Evolutionary conservation across 2,888 invertebrate genomes (phyloP).

Genomic region (Lithophane leautieri): DNA sequence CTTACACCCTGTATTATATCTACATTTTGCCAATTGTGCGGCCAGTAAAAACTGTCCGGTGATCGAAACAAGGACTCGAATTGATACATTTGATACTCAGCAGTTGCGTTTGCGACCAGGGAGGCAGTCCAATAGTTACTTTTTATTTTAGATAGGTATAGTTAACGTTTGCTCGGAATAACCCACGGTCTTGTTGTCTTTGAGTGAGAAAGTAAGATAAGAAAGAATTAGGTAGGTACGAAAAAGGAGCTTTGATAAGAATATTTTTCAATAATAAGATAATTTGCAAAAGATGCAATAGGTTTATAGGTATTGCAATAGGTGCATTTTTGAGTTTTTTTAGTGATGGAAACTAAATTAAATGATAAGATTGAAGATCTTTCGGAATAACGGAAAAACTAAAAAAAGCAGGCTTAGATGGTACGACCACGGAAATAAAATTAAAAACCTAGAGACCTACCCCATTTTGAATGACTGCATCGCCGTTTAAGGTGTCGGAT

Average conservation of each 20-base stretch:
- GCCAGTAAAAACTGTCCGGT: neutral
- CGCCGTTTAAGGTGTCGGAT: too few species aligned
- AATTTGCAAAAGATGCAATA: neutral
- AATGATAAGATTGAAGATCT: too few species aligned
- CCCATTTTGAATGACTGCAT: neutral
- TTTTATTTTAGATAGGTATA: neutral
- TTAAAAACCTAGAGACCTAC: too few species aligned
- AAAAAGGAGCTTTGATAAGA: constrained; percentile 16
- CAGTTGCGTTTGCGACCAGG: neutral
- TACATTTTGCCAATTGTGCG: too few species aligned
- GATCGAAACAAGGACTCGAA: neutral
- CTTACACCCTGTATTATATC: neutral
- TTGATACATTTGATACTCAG: neutral
- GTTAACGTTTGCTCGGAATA: neutral
- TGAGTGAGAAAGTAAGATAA: constrained; percentile 31
- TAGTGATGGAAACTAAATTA: too few species aligned
- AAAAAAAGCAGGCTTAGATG: too few species aligned
- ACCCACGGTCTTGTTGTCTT: constrained; percentile 19
- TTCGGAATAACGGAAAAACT: too few species aligned
- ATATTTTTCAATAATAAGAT: constrained; percentile 27
- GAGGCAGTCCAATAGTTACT: neutral
- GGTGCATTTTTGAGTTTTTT: too few species aligned
- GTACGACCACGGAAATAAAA: too few species aligned
- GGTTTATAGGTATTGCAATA: too few species aligned
- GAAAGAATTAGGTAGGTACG: constrained; percentile 12